Evolutionary conservation across 2,797 vertebrate species (phyloP).

Genomic region (Fringilla coelebs): DNA sequence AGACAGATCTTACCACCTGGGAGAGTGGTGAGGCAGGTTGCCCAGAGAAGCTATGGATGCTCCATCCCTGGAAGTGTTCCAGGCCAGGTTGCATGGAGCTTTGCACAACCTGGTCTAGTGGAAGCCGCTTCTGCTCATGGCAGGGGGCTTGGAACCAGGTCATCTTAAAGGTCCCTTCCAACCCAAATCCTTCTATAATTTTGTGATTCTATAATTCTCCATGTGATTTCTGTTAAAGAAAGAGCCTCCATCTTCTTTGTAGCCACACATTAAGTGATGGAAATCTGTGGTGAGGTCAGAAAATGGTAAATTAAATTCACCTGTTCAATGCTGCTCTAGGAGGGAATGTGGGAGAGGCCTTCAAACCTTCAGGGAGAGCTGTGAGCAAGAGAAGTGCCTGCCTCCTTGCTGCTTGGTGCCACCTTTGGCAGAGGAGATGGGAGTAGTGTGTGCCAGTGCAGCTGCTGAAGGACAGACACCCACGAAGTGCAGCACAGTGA

Average conservation of each 20-base stretch:
- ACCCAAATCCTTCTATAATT: background rate
- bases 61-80: background rate
- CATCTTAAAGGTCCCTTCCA: background rate
- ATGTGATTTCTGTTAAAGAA: background rate
- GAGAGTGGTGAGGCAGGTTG: background rate
- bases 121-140: background rate
- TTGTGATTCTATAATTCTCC: background rate
- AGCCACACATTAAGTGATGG: background rate
- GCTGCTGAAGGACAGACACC: background rate
- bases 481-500: background rate
- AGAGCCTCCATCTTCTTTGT: background rate
- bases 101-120: background rate
- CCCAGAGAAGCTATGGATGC: background rate
- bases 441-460: background rate
- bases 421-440: background rate
- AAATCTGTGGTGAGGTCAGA: background rate
- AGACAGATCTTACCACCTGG: background rate
- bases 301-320: background rate
- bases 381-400: background rate
- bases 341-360: background rate
- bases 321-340: background rate
- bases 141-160: background rate
- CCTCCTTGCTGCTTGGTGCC: background rate
- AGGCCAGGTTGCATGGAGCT: background rate
- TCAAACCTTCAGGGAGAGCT: background rate